Evolutionary conservation across 2,113 vertebrate genomes (phyloP), one percentile per base, ranked within the genome.

Genomic region (Stictonetta naevosa): DNA sequence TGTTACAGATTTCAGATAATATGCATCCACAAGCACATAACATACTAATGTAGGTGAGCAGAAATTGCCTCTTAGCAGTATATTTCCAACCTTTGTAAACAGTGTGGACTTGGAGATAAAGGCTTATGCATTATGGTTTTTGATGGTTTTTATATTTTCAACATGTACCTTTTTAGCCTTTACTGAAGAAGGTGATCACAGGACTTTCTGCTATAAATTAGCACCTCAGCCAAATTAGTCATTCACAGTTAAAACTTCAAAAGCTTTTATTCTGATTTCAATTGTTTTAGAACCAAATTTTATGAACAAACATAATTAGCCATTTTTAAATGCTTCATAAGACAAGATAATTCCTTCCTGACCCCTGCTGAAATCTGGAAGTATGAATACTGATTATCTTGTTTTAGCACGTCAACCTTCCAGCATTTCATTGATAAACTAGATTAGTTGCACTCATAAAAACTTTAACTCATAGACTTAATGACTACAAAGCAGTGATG

Each of bases 301-400:
- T 26, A 82, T 11, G 73, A 75, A 68, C 88, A 96, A 96, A 94
- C 91, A 93, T 86, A 93, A 97, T 96, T 93, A 94, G 69, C 34
- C 62, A 20, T 82, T 84, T 68, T 42, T 63, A 90, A 92, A 94
- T 93, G 93, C 92, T 94, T 92, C 90, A 85, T 52, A 48, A 95
- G 80, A 84, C 69, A 60, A 86, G 93, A 93, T 81, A 94, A 97
- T 96, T 93, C 95, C 86, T 91, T 93, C 80, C 86, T 96, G 93
- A 96, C 86, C 95, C 93, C 93, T 66, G 73, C 80, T 91, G 94
- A 81, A 86, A 74, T 48, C 68, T 77, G 26, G 34, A 53, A 64
- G 85, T 23, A 31, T 10, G 77, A 71, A 77, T 74, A 33, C 91
- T 50, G 88, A 79, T 92, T 86, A 68, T 79, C 81, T 69, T 48